Evolutionary conservation across 2,113 vertebrate species (phyloP), one percentile per base, ranked within the genome.

Genomic region (Danionella cerebrum): DNA sequence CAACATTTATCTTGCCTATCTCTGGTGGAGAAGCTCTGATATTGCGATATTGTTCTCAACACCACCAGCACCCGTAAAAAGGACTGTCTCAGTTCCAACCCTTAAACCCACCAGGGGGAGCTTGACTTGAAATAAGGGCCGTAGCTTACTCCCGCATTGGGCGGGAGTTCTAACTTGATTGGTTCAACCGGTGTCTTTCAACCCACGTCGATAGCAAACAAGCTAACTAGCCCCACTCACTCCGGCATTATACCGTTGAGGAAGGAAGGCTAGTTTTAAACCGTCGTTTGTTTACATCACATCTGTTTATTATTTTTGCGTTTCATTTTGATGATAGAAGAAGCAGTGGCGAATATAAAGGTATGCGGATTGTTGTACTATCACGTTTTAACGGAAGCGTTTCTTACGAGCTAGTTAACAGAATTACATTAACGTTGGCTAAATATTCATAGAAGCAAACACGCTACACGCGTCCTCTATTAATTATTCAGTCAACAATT

Each of bases 131-230:
- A 13, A 47, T 27, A 59, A 47, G 1, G 21, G 6, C 29, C 25
- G 36, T 50, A 1, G 13, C 8, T 0, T 19, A 1, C 35, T 67
- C n/a, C n/a, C n/a, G 16, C 24, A 58, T 5, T 33, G 59, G 65
- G 64, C 50, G 65, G 58, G 36, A 18, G 4, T 3, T 50, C 8
- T 8, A 1, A 9, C 47, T 16, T 53, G 45, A 76, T 76, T 72
- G 65, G 74, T 13, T 52, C 12, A 59, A 45, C 13, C 3, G 62
- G 18, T 58, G 80, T 79, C 62, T 67, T 78, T 52, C 72, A 76
- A 16, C 14, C 38, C 62, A 6, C 64, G 55, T 62, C 31, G 33
- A 42, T 25, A 80, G 77, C 76, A 69, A 81, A 84, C 35, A 5
- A 67, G 41, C 64, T 60, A 69, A 62, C 67, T 62, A 69, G 44